Percentiles rank a stretch among this genome's conserved stretches.
phyloP scores from a whole-genome alignment of 2,797 vertebrate genomes.

The Catamblyrhynchus diadema region DNA sequence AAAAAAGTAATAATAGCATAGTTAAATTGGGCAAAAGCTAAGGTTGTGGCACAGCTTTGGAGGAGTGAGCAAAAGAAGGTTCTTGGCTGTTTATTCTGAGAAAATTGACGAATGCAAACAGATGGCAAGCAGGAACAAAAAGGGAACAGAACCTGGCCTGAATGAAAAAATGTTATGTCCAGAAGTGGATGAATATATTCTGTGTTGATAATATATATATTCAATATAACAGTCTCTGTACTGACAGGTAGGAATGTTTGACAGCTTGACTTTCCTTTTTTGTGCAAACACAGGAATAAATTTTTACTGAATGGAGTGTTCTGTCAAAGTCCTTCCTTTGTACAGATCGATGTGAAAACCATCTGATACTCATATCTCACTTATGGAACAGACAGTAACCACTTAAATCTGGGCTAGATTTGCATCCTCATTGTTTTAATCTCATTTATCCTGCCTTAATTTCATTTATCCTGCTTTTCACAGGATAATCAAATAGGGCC shows the following conservation, averaged over 20 bases:
- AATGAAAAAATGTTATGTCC: background rate
- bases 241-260: background rate
- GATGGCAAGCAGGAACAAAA: background rate
- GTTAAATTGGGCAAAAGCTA: background rate
- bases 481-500: background rate
- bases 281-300: background rate
- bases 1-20: background rate
- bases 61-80: background rate
- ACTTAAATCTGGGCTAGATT: background rate
- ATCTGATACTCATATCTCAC: background rate
- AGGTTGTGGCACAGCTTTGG: background rate
- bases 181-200: background rate
- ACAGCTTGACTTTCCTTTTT: background rate
- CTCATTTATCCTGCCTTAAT: background rate
- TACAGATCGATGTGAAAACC: background rate
- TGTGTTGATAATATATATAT: background rate
- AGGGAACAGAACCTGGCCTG: background rate
- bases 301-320: background rate
- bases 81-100: background rate
- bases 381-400: background rate
- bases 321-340: background rate
- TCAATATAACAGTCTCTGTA: background rate
- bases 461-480: background rate
- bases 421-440: background rate
- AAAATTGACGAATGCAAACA: background rate